Base-by-base conservation (phyloP, 2,113 vertebrate species). In the Plectropomus leopardus region DNA sequence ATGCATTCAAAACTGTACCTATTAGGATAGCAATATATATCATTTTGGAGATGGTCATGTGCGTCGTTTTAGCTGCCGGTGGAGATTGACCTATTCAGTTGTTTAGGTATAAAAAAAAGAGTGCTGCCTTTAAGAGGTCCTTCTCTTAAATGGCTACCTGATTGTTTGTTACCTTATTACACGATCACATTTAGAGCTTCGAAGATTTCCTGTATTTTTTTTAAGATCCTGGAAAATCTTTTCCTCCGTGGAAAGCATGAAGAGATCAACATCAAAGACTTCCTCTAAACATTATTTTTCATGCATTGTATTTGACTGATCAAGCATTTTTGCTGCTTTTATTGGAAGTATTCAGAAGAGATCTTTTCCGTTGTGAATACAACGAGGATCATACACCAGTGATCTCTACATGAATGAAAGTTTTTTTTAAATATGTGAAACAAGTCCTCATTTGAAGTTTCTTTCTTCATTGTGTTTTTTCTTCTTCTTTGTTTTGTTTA, bases 191-290 rank as follows among this genome's bases (percentile, higher is more conserved):
- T 70, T 23, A 55, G 7, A 48, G 65, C 58, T 23, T 24, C 14
- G 14, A 15, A 15, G 21, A 34, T 69, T 60, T 54, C 14, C 21
- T 34, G 21, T 57, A 45, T 54, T 53, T 42, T 44, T 30, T 21
- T n/a, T 4, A 54, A 53, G 32, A 58, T 42, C 32, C 24, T 82
- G 42, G 54, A 53, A 58, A 69, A 23, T 26, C 21, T 57, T 65
- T 44, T 28, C 30, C 72, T 45, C 32, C 21, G 28, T 58, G 50
- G 44, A 74, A 34, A 34, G n/a, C 24, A 57, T 24, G 40, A 50
- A 32, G n/a, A 32, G 23, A 57, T 79, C 30, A 44, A 45, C 24
- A 74, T 84, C 63, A 84, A 84, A 84, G 76, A 50, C 40, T 50
- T 55, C 23, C 36, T 45, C 45, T 40, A 48, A 55, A 72, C 54